A percentile compares a stretch with the other conserved stretches of the same genome.
Evolutionary conservation across 53 echinoderm and acorn worm species (phyloP).

Genomic region (Arbacia lixula): DNA sequence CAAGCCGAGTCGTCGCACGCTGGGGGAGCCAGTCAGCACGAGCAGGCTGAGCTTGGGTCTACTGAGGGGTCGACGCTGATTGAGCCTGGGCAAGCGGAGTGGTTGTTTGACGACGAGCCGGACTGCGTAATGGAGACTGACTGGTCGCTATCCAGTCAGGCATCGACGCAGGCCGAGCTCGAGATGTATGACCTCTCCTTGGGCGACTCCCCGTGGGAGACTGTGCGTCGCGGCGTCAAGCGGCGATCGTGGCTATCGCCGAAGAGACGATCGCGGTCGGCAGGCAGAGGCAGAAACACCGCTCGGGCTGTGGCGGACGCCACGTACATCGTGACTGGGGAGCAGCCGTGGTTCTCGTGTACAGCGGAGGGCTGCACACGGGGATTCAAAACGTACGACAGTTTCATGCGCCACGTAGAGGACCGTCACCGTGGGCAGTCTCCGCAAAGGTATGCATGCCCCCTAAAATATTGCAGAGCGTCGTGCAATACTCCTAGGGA

Average conservation of each 20-base stretch:
- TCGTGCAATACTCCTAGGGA: not conserved
- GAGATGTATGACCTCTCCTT: not conserved
- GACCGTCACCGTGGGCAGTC: not conserved
- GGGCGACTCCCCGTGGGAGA: not conserved
- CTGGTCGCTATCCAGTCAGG: not conserved
- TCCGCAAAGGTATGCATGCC: not conserved
- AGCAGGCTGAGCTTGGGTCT: not conserved
- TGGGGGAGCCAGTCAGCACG: not conserved
- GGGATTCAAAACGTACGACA: not conserved
- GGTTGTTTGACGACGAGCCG: not conserved
- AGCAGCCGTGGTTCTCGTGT: constrained; percentile 29
- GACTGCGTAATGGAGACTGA: not conserved
- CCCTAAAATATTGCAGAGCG: not conserved
- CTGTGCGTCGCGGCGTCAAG: not conserved
- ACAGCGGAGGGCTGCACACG: not conserved
- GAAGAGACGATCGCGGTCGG: not conserved
- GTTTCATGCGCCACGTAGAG: not conserved
- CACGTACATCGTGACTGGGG: constrained; percentile 1
- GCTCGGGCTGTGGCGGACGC: not conserved
- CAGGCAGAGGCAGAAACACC: not conserved
- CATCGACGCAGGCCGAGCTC: not conserved
- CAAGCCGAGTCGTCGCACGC: no score
- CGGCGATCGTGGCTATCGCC: not conserved
- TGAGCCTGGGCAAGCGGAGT: not conserved
- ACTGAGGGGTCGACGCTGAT: not conserved